Conservation (phyloP, 2,113 vertebrate species). For the Microtus oregoni region DNA sequence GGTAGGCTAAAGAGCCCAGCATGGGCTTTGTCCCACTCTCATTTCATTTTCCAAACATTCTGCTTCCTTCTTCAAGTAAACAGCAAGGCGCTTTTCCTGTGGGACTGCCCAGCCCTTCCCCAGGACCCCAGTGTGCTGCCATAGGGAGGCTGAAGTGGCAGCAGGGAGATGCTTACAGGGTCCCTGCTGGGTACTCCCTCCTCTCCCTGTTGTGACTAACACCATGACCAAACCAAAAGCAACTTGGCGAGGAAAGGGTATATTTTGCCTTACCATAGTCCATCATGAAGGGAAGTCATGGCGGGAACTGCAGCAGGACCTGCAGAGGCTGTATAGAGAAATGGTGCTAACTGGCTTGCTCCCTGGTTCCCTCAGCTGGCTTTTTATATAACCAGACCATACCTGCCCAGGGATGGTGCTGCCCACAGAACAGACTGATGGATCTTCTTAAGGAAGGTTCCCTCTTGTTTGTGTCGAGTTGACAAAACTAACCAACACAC, state of each 20-base stretch:
- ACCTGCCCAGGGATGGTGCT: not conserved
- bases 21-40: constrained; percentile 39
- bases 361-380: not conserved
- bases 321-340: not conserved
- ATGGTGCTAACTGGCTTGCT: not conserved
- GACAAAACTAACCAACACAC: not conserved
- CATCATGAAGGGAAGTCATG: not conserved
- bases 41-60: constrained; percentile 33
- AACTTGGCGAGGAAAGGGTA: not conserved
- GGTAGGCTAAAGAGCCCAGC: constrained; percentile 14
- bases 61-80: constrained; percentile 40
- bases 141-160: not conserved
- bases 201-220: not conserved
- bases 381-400: not conserved
- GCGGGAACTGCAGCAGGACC: not conserved
- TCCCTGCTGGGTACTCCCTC: not conserved
- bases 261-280: not conserved
- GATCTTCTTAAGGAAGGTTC: not conserved
- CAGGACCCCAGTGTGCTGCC: not conserved
- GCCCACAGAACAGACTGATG: not conserved
- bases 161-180: not conserved
- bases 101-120: not conserved
- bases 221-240: not conserved
- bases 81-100: not conserved
- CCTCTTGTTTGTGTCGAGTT: not conserved